Conservation (phyloP, 2,797 vertebrate species). For the Meda fulgida region DNA sequence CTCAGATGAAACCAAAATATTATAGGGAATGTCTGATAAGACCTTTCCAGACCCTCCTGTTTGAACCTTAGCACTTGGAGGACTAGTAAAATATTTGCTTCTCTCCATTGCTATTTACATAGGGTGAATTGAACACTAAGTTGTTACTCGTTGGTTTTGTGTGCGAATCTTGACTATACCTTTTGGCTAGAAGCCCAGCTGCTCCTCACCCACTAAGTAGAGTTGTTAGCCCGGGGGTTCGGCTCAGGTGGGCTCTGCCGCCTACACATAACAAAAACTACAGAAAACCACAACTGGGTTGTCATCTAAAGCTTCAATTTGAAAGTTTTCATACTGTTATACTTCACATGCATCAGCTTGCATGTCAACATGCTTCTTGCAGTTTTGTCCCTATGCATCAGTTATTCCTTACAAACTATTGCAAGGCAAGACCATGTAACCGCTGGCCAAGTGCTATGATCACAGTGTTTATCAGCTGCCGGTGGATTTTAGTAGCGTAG, state of each 20-base stretch:
- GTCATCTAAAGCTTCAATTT: background rate
- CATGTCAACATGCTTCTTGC: conserved; percentile 1
- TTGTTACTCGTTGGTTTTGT: conserved; percentile 19
- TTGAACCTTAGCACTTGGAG: conserved; percentile 20
- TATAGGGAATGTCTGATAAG: conserved; percentile 33
- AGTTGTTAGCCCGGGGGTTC: conserved; percentile 18
- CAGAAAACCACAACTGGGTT: background rate
- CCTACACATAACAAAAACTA: conserved; percentile 15
- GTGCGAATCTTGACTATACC: background rate
- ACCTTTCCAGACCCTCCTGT: background rate
- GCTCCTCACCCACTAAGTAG: conserved; percentile 16
- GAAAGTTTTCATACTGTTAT: background rate
- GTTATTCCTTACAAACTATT: conserved; percentile 10
- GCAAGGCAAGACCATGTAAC: background rate
- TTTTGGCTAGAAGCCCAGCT: conserved; percentile 6
- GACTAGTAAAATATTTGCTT: conserved; percentile 38
- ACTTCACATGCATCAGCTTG: background rate
- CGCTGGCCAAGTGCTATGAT: background rate
- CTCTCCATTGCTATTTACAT: conserved; percentile 29
- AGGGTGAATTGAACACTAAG: conserved; percentile 4
- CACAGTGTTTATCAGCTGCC: conserved; percentile 33
- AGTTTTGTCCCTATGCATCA: background rate
- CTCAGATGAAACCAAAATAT: conserved; percentile 4
- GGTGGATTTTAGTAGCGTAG: background rate
- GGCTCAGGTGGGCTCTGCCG: conserved; percentile 4